These are phyloP conservation scores for Myotis lucifugus DNA, from an alignment of 2,113 vertebrate genomes.

Conservation along the genomic window DNA sequence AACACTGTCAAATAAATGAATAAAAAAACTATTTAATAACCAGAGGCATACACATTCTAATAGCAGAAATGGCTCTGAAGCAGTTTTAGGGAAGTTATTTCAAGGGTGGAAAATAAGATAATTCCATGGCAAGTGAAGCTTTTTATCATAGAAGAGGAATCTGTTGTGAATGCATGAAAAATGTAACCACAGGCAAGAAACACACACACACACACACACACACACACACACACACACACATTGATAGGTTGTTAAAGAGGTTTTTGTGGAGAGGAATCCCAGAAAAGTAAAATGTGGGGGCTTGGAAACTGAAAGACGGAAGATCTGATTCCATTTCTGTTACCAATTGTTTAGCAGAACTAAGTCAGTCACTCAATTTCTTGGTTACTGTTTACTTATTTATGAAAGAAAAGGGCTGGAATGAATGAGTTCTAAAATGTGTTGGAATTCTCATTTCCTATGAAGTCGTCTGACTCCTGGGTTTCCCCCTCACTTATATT, in stretches of 20 bases:
- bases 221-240: too few relatives aligned
- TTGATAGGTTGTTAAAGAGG: background rate
- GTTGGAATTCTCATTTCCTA: background rate
- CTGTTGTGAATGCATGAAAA: background rate
- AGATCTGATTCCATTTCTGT: background rate
- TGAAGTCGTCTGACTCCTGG: background rate
- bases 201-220: too few relatives aligned
- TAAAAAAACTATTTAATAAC: background rate
- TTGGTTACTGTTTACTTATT: conserved; percentile 1
- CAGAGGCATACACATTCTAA: background rate
- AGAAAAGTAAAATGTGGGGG: background rate
- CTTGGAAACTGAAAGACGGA: background rate
- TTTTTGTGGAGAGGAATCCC: background rate
- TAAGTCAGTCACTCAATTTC: background rate
- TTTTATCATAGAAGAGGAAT: conserved; percentile 7
- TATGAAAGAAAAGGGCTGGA: background rate
- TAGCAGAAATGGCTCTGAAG: background rate
- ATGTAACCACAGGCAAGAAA: background rate
- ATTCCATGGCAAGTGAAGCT: background rate
- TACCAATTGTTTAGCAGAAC: background rate
- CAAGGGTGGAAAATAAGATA: background rate
- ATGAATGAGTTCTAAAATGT: background rate
- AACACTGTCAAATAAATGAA: background rate
- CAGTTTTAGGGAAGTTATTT: background rate
- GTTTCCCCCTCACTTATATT: background rate